Conservation (phyloP, 2,113 vertebrate species). For the Megaleporinus macrocephalus region DNA sequence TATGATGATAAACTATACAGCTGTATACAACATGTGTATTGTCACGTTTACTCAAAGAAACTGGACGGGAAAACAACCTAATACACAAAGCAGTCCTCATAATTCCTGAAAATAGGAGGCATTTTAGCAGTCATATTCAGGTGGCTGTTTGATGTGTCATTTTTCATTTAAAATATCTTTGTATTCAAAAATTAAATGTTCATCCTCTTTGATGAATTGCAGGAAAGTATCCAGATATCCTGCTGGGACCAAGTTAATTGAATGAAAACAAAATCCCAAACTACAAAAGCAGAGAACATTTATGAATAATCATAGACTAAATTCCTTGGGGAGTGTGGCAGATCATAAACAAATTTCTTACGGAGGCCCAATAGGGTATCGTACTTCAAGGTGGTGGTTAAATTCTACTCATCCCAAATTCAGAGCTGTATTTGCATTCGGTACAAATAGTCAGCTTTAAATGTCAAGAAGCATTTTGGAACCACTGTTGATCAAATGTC, state of each 20-base stretch:
- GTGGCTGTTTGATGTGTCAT: slow-evolving; percentile 47
- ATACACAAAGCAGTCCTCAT: slow-evolving; percentile 50
- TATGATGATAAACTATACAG: not conserved
- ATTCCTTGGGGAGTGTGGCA: slow-evolving; percentile 5
- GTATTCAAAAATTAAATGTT: slow-evolving; percentile 55
- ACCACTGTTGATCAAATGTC: slow-evolving; percentile 40
- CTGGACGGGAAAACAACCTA: slow-evolving; percentile 43
- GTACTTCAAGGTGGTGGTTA: slow-evolving; percentile 65
- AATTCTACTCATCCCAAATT: slow-evolving; percentile 42
- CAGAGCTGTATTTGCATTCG: slow-evolving; percentile 34
- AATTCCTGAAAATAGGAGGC: slow-evolving; percentile 46
- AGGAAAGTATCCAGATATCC: slow-evolving; percentile 55
- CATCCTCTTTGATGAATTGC: slow-evolving; percentile 64
- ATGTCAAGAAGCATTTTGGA: slow-evolving; percentile 23
- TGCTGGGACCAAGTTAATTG: slow-evolving; percentile 66
- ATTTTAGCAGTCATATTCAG: slow-evolving; percentile 41
- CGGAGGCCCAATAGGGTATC: not conserved
- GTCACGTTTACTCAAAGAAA: not conserved
- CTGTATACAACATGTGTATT: not conserved
- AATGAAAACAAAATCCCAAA: slow-evolving; percentile 72
- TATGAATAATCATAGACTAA: slow-evolving; percentile 73
- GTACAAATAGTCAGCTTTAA: slow-evolving; percentile 11
- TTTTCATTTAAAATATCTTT: slow-evolving; percentile 47
- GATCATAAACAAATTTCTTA: slow-evolving; percentile 45
- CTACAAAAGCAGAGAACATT: slow-evolving; percentile 69